phyloP scores from a whole-genome alignment of 2,797 vertebrate genomes.

The Rhinella marina region DNA sequence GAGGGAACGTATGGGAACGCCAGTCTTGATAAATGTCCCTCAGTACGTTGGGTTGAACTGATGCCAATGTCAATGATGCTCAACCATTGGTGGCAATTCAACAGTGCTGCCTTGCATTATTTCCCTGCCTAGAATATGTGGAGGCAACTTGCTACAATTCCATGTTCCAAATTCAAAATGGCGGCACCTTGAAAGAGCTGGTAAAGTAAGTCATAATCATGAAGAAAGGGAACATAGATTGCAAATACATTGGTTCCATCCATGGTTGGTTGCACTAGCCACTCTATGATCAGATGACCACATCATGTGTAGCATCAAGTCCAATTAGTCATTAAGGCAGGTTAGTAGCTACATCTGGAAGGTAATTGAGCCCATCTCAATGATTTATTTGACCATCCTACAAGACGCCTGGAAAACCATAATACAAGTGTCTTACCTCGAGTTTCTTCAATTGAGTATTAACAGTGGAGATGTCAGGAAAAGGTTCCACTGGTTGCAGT shows the following conservation, averaged over 20 bases:
- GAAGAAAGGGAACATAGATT: not conserved
- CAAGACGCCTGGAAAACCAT: too few species aligned
- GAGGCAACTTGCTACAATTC: not conserved
- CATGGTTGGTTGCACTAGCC: not conserved
- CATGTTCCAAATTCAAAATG: not conserved
- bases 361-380: too few species aligned
- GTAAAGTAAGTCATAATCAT: not conserved
- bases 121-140: not conserved
- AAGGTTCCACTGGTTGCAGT: slow-evolving; percentile 80
- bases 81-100: not conserved
- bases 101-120: not conserved
- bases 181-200: not conserved
- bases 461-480: slow-evolving; percentile 84
- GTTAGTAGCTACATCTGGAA: not conserved
- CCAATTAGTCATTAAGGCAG: not conserved
- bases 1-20: too few species aligned
- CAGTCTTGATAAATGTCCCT: too few species aligned
- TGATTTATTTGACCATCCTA: not conserved
- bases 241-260: not conserved
- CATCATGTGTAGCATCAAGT: not conserved
- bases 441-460: slow-evolving; percentile 90
- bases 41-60: not conserved
- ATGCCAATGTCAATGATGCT: not conserved
- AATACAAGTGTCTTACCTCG: slow-evolving; percentile 74
- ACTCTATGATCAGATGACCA: not conserved